Conservation (phyloP, 2,888 invertebrate genomes). For the Prosopocoilus inquinatus region DNA sequence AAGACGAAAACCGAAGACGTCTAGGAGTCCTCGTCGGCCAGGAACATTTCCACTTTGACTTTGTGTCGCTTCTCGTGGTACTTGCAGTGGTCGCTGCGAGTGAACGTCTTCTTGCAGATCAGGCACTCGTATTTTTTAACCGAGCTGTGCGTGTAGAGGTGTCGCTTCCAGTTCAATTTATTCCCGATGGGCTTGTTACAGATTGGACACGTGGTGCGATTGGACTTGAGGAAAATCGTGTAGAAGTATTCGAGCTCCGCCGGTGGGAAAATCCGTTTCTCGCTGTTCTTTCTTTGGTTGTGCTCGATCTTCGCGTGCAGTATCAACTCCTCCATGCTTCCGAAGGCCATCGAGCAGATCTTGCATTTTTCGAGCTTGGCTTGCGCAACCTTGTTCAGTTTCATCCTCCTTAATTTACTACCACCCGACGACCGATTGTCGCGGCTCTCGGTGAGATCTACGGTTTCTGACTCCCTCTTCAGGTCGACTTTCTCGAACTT, state of each 20-base stretch:
- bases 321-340: conserved; percentile 24
- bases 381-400: conserved; percentile 5
- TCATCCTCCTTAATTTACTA: neutral
- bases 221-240: conserved; percentile 22
- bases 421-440: neutral
- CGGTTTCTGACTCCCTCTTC: too few species aligned
- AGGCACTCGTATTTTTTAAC: conserved; percentile 25
- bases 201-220: conserved; percentile 25
- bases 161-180: conserved; percentile 26
- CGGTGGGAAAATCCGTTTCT: conserved; percentile 19
- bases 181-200: conserved; percentile 23
- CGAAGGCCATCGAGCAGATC: conserved; percentile 23
- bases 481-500: too few species aligned
- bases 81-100: conserved; percentile 28
- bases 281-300: conserved; percentile 17
- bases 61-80: conserved; percentile 27
- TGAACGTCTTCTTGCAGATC: conserved; percentile 28
- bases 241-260: conserved; percentile 26
- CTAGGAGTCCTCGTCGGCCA: too few species aligned
- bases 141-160: conserved; percentile 25
- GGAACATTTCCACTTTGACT: conserved; percentile 1
- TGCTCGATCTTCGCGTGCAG: conserved; percentile 29
- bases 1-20: too few species aligned
- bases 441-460: too few species aligned
- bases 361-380: conserved; percentile 17